phyloP scores from a whole-genome alignment of 2,888 invertebrate species.

The Drosophila koepferae region DNA sequence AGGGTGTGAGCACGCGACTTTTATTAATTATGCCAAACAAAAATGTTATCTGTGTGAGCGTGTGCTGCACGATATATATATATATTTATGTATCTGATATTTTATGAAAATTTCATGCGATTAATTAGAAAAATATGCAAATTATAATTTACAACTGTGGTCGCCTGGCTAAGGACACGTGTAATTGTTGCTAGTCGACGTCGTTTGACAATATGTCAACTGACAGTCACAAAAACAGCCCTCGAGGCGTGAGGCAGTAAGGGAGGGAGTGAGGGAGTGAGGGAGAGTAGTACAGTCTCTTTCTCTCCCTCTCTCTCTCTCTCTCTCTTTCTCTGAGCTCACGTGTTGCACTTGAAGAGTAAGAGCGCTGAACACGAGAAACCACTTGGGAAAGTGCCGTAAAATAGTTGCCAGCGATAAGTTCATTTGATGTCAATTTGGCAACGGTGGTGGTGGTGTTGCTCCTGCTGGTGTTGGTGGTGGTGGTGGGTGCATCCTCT shows the following conservation, averaged over 20 bases:
- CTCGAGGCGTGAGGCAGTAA: conserved; percentile 17
- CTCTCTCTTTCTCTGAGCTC: conserved; percentile 29
- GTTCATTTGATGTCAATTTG: conserved; percentile 77
- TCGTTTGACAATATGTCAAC: conserved; percentile 81
- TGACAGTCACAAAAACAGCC: conserved; percentile 63
- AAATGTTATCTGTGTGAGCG: conserved; percentile 57
- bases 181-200: conserved; percentile 74
- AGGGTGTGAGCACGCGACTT: conserved; percentile 67
- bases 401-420: conserved; percentile 77
- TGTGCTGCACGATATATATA: conserved; percentile 18
- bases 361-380: conserved; percentile 66
- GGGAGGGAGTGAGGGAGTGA: not conserved
- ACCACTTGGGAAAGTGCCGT: conserved; percentile 79
- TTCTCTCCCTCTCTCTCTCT: not conserved
- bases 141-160: conserved; percentile 57
- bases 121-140: conserved; percentile 84
- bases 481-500: conserved; percentile 61
- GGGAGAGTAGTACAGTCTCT: conserved; percentile 56
- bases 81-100: conserved; percentile 11
- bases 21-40: conserved; percentile 70
- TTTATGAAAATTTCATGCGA: conserved; percentile 72
- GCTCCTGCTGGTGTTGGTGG: conserved; percentile 18
- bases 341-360: conserved; percentile 68
- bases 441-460: conserved; percentile 31
- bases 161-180: conserved; percentile 68